Conservation (phyloP, 2,113 vertebrate species). For the Neolamprologus variostigma region DNA sequence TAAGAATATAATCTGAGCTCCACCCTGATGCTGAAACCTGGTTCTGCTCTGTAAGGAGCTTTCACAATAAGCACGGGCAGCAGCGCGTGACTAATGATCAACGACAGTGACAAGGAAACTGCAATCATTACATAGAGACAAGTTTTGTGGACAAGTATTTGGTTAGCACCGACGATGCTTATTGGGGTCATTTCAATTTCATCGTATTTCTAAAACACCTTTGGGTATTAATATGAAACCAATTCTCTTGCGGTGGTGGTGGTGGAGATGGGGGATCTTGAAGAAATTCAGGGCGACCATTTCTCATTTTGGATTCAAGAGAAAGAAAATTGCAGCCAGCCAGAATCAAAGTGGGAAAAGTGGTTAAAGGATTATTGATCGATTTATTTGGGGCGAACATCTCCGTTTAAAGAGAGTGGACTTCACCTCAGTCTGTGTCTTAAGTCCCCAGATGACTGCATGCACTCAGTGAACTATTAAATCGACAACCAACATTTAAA, state of each 20-base stretch:
- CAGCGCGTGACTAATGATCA: slow-evolving; percentile 23
- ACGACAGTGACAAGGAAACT: slow-evolving; percentile 15
- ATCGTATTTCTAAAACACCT: background rate
- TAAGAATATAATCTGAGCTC: slow-evolving; percentile 30
- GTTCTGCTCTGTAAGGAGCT: slow-evolving; percentile 18
- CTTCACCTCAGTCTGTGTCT: slow-evolving; percentile 26
- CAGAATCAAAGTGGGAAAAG: slow-evolving; percentile 21
- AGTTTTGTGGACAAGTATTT: slow-evolving; percentile 4
- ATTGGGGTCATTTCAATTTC: background rate
- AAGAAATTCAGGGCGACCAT: background rate
- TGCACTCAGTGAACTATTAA: background rate
- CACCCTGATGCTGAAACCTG: slow-evolving; percentile 12
- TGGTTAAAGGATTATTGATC: slow-evolving; percentile 44
- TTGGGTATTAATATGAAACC: background rate
- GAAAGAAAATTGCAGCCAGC: background rate
- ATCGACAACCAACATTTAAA: slow-evolving; percentile 5
- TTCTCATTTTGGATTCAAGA: slow-evolving; percentile 15
- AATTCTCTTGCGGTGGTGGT: background rate
- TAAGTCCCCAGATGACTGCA: background rate
- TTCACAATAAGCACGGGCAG: background rate
- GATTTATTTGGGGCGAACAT: slow-evolving; percentile 31
- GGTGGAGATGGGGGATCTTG: background rate
- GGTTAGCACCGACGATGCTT: background rate
- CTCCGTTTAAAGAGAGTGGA: slow-evolving; percentile 19
- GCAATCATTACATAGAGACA: background rate